A percentile compares a stretch with the other conserved stretches of the same genome.
Evolutionary conservation across 2,113 vertebrate species (phyloP).

Genomic region (Sardina pilchardus): DNA sequence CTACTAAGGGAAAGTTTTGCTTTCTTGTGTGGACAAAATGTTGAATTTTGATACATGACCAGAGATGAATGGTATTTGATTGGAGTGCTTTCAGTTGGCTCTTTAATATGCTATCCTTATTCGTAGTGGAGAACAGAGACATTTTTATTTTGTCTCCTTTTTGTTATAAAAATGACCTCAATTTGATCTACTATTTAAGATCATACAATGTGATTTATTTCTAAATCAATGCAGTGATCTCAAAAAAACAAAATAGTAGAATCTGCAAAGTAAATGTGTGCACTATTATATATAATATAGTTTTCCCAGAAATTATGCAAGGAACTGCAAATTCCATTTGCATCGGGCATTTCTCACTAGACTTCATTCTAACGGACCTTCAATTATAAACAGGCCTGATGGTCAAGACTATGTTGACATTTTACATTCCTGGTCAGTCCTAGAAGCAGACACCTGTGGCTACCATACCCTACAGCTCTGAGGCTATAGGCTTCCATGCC

Average conservation of each 20-base stretch:
- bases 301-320: not conserved
- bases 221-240: too few species aligned
- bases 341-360: not conserved
- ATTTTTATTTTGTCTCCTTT: too few species aligned
- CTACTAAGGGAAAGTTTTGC: not conserved
- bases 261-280: not conserved
- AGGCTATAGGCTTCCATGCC: not conserved
- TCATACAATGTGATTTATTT: too few species aligned
- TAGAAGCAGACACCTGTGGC: not conserved
- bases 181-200: too few species aligned
- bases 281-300: not conserved
- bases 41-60: not conserved
- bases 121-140: too few species aligned
- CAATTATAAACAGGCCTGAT: slow-evolving; percentile 21
- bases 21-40: not conserved
- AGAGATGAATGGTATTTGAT: not conserved
- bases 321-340: not conserved
- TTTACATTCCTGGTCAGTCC: slow-evolving; percentile 16
- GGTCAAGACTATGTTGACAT: slow-evolving; percentile 26
- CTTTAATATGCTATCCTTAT: not conserved
- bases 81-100: not conserved
- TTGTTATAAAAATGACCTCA: too few species aligned
- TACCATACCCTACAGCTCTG: not conserved
- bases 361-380: slow-evolving; percentile 9
- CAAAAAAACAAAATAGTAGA: not conserved